Evolutionary conservation across 2,113 vertebrate genomes (phyloP).

Genomic region (Mus spicilegus): DNA sequence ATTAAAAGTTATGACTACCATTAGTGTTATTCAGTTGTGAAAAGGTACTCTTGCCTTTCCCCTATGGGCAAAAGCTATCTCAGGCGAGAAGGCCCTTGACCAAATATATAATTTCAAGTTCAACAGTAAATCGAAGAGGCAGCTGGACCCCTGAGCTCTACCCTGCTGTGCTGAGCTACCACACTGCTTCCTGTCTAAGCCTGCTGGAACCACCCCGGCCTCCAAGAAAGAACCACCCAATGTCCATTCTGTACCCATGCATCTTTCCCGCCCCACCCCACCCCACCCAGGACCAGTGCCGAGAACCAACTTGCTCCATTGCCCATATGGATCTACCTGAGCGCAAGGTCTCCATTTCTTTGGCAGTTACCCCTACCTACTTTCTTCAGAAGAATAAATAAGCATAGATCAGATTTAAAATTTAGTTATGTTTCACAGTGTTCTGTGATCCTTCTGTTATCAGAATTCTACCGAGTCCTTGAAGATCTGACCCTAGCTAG

Average conservation of each 20-base stretch:
- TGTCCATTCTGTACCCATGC: not conserved
- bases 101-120: not conserved
- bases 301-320: not conserved
- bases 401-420: not conserved
- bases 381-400: not conserved
- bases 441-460: not conserved
- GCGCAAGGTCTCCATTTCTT: not conserved
- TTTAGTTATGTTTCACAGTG: not conserved
- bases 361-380: fast-evolving
- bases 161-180: not conserved
- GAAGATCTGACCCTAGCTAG: not conserved
- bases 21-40: not conserved
- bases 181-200: not conserved
- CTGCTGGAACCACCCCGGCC: fast-evolving
- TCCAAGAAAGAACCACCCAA: not conserved
- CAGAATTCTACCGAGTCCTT: not conserved
- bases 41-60: not conserved
- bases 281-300: not conserved
- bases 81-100: not conserved
- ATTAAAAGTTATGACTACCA: not conserved
- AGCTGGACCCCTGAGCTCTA: not conserved
- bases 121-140: not conserved
- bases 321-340: not conserved
- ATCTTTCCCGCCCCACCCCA: not conserved
- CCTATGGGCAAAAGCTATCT: not conserved